Evolutionary conservation across 2,888 invertebrate genomes (phyloP).

Genomic region (Lasius platythorax): DNA sequence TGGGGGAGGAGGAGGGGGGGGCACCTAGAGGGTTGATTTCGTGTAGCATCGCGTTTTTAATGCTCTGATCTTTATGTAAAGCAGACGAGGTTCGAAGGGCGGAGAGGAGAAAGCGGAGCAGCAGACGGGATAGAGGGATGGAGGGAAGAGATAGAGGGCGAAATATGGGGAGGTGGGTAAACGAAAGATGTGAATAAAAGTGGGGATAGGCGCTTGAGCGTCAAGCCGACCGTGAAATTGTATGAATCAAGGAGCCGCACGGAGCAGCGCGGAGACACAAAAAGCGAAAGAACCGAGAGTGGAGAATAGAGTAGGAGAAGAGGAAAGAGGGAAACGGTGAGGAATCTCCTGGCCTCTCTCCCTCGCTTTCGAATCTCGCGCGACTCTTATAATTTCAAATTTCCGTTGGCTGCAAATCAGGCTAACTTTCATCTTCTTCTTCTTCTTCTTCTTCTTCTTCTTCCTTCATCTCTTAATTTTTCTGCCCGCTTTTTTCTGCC

Average conservation of each 20-base stretch:
- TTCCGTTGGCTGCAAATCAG: constrained; percentile 72
- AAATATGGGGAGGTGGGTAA: constrained; percentile 5
- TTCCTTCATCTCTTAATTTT: constrained; percentile 38
- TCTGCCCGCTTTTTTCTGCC: constrained; percentile 3
- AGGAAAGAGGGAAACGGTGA: constrained; percentile 45
- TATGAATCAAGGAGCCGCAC: constrained; percentile 83
- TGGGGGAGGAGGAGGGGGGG: background rate
- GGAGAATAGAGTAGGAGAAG: constrained; percentile 54
- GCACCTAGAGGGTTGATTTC: constrained; percentile 79
- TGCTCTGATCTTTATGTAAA: constrained; percentile 86
- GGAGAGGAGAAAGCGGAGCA: constrained; percentile 46
- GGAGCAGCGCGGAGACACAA: constrained; percentile 75
- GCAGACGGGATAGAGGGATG: constrained; percentile 4
- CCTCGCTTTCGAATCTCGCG: constrained; percentile 61
- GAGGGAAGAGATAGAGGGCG: constrained; percentile 24
- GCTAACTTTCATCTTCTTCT: constrained; percentile 23
- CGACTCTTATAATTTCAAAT: constrained; percentile 81
- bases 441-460: constrained; percentile 7
- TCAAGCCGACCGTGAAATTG: constrained; percentile 86
- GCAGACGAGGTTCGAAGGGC: constrained; percentile 73
- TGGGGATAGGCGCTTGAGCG: constrained; percentile 77
- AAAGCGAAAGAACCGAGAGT: constrained; percentile 70
- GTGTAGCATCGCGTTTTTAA: constrained; percentile 84
- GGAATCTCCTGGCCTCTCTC: constrained; percentile 9
- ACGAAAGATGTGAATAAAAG: constrained; percentile 21